These are phyloP conservation scores for Montipora capitata DNA, from an alignment of 92 coral and sea anemone genomes.

Conservation along the genomic window DNA sequence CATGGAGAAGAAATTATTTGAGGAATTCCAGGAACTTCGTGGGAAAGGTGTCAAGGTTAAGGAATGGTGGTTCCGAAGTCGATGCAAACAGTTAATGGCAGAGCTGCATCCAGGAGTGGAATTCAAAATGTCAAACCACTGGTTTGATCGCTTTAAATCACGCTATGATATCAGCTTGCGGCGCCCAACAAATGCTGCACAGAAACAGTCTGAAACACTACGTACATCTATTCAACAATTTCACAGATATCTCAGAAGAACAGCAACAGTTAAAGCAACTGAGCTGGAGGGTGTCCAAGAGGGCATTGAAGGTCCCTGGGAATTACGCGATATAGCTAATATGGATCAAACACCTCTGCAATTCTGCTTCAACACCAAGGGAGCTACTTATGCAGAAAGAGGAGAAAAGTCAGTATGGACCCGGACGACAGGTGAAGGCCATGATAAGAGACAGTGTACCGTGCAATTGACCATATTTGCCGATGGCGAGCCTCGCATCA, in stretches of 20 bases:
- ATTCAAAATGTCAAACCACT: too few species aligned
- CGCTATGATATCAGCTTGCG: background rate
- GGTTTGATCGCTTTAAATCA: background rate
- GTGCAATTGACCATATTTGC: constrained; percentile 22
- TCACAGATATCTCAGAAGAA: constrained; percentile 59
- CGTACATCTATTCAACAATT: constrained; percentile 44
- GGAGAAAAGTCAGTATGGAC: constrained; percentile 25
- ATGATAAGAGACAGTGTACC: constrained; percentile 23
- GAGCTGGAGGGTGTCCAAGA: constrained; percentile 44
- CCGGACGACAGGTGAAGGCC: constrained; percentile 15
- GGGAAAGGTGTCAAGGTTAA: too few species aligned
- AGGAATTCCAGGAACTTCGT: too few species aligned
- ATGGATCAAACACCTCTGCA: constrained; percentile 29
- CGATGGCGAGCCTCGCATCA: constrained; percentile 49
- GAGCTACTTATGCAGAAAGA: constrained; percentile 37
- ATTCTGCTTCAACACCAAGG: constrained; percentile 55
- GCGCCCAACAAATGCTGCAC: constrained; percentile 42
- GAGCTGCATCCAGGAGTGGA: too few species aligned
- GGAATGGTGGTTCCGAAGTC: too few species aligned
- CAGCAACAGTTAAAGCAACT: constrained; percentile 43
- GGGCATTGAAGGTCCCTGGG: constrained; percentile 52
- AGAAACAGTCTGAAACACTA: constrained; percentile 52
- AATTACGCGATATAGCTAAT: constrained; percentile 43
- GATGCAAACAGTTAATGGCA: too few species aligned
- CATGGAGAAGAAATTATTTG: too few species aligned